A percentile compares a stretch with the other conserved stretches of the same genome.
phyloP scores from a whole-genome alignment of 2,888 invertebrate genomes.

The Perizoma affinitatum region DNA sequence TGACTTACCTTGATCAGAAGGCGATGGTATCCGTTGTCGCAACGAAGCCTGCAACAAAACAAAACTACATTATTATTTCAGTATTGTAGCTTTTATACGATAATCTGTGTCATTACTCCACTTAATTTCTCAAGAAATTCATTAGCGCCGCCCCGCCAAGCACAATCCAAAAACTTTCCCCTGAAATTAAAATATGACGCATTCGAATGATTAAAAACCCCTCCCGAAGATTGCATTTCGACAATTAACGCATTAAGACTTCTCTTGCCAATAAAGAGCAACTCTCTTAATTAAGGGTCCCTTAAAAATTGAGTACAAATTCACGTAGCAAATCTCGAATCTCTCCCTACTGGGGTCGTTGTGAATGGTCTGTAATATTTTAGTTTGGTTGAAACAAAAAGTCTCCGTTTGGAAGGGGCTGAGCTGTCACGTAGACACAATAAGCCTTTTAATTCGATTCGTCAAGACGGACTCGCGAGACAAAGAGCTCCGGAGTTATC shows the following conservation, averaged over 20 bases:
- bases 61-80: conserved; percentile 22
- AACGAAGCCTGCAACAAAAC: conserved; percentile 76
- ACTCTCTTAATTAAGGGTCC: conserved; percentile 81
- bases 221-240: conserved; percentile 80
- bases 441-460: conserved; percentile 85
- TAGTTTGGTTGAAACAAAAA: conserved; percentile 83
- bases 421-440: conserved; percentile 83
- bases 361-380: conserved; percentile 83
- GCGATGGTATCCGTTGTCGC: conserved; percentile 73
- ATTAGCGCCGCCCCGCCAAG: conserved; percentile 57
- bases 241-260: conserved; percentile 84
- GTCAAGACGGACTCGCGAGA: conserved; percentile 81
- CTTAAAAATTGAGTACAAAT: conserved; percentile 85
- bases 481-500: conserved; percentile 80
- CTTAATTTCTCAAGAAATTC: conserved; percentile 51
- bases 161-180: conserved; percentile 50
- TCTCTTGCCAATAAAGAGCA: conserved; percentile 79
- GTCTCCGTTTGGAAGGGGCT: conserved; percentile 55
- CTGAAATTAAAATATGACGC: conserved; percentile 78
- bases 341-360: conserved; percentile 67
- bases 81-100: neutral
- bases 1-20: conserved; percentile 73
- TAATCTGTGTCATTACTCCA: conserved; percentile 10
- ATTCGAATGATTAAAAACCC: conserved; percentile 77
- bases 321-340: conserved; percentile 77